Conservation (phyloP, 2,888 invertebrate species). For the Pemphredon lugubris region DNA sequence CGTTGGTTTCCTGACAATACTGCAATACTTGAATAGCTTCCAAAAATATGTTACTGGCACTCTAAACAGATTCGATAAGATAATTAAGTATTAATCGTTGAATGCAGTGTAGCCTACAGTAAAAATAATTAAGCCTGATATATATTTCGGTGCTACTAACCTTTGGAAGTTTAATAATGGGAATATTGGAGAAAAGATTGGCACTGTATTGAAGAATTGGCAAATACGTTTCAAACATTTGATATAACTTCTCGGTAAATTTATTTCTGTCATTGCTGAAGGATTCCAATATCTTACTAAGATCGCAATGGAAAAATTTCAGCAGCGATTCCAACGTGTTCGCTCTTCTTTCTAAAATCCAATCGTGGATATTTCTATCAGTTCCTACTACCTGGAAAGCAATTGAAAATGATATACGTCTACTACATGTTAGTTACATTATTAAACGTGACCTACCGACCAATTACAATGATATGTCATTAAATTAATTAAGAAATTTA, state of each 20-base stretch:
- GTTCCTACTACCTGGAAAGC: constrained; percentile 91
- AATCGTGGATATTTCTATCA: constrained; percentile 92
- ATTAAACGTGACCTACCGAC: neutral
- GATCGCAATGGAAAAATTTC: constrained; percentile 92
- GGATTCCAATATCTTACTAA: constrained; percentile 86
- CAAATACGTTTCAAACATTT: constrained; percentile 94
- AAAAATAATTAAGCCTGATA: too few species aligned
- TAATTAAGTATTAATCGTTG: too few species aligned
- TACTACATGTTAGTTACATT: constrained; percentile 9
- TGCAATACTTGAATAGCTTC: constrained; percentile 94
- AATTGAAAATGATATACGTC: constrained; percentile 20
- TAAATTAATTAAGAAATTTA: constrained; percentile 17
- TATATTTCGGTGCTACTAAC: constrained; percentile 81
- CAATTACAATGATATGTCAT: constrained; percentile 1
- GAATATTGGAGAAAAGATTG: constrained; percentile 91
- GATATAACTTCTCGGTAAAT: constrained; percentile 89
- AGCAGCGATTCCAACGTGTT: constrained; percentile 89
- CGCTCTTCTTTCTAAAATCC: constrained; percentile 90
- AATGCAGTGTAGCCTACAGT: too few species aligned
- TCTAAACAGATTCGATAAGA: constrained; percentile 86
- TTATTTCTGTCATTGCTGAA: constrained; percentile 82
- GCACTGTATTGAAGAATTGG: constrained; percentile 92
- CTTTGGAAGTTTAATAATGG: constrained; percentile 91
- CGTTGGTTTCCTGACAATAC: constrained; percentile 89
- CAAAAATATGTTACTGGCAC: constrained; percentile 92